These are phyloP conservation scores for Actinemys pallida DNA, from an alignment of 2,113 vertebrate species.

Conservation along the genomic window DNA sequence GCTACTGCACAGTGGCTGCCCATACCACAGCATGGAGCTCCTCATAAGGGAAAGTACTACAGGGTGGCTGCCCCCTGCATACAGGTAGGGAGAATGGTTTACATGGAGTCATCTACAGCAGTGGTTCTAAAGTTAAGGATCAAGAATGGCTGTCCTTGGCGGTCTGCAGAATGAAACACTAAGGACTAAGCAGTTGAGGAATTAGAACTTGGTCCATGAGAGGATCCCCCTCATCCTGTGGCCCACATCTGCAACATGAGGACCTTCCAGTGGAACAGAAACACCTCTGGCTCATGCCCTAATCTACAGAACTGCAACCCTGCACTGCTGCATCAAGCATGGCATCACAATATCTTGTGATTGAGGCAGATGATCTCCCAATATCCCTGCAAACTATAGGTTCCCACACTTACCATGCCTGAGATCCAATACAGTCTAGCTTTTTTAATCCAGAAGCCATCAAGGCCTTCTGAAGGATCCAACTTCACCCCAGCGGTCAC, in stretches of 20 bases:
- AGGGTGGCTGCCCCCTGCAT: neutral
- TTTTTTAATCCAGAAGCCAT: neutral
- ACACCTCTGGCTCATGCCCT: neutral
- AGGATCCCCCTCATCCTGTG: neutral
- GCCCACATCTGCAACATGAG: neutral
- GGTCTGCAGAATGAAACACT: neutral
- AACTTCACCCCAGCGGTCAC: slow-evolving; percentile 30
- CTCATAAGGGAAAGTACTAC: neutral
- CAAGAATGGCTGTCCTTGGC: neutral
- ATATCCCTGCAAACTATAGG: neutral
- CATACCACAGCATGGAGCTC: neutral
- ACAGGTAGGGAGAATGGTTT: neutral
- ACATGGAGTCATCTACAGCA: neutral
- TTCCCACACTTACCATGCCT: neutral
- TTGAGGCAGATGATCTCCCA: neutral
- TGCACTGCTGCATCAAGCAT: neutral
- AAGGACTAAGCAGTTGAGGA: neutral
- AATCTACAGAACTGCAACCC: neutral
- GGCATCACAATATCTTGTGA: neutral
- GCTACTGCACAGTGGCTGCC: neutral
- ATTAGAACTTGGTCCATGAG: neutral
- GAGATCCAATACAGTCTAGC: slow-evolving; percentile 45
- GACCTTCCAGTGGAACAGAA: neutral
- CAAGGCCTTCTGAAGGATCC: slow-evolving; percentile 30
- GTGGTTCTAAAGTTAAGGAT: neutral